Evolutionary conservation across 2,113 vertebrate species (phyloP), one percentile per base, ranked within the genome.

Genomic region (Python bivittatus): DNA sequence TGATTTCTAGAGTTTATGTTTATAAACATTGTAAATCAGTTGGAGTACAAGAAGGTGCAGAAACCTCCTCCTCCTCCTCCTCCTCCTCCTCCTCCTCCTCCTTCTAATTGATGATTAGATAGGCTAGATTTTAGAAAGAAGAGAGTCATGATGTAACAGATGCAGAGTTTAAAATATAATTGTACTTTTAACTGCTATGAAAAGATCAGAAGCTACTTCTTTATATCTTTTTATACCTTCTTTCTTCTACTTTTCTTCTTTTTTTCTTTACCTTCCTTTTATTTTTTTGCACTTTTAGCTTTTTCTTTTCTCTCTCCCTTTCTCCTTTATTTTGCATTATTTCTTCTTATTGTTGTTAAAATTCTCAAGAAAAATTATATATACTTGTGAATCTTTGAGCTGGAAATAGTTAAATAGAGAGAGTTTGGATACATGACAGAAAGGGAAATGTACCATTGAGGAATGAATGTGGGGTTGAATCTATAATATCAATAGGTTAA

Each of bases 401-500:
- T 92, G 48, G 58, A 27, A 33, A 68, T 4, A 6, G 79, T 88
- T 79, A 93, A 44, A 89, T 15, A 89, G 12, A 94, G 61, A 91
- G 83, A 88, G 54, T 48, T 52, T 27, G 61, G 6, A 83, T 53
- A 88, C 53, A 53, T 60, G 72, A 57, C 84, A 8, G 29, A 44
- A 89, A 60, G 87, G 56, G 44, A 88, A 60, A 89, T 89, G 44
- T 15, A 64, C 6, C 13, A 1, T 8, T 85, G 29, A n/a, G 53
- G 33, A 91, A 91, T 91, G 92, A 92, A 89, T 7, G 15, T 85
- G 20, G 1, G 6, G 20, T 25, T 91, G 84, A 44, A 84, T 86
- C 22, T 92, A 90, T 84, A 86, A 53, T 29, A 90, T 25, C 89
- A 89, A 91, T 91, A 91, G 87, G 90, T 93, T 84, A 95, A 93